Conservation (phyloP, 1,140 invertebrate genomes). For the Bombus superbus region DNA sequence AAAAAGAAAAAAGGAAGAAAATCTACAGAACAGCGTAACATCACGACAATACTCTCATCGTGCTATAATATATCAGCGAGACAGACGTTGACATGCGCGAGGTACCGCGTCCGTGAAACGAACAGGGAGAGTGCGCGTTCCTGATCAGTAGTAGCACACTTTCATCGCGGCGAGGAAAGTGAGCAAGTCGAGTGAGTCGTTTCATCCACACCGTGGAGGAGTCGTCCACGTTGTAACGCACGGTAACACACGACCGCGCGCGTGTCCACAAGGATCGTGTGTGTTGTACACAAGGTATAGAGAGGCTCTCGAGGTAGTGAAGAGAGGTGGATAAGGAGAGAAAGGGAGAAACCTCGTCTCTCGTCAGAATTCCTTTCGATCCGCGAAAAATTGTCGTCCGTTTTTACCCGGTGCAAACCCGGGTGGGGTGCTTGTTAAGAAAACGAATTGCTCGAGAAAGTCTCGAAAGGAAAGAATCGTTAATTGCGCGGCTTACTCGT, state of each 20-base stretch:
- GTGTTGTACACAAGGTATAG: neutral
- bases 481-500: neutral
- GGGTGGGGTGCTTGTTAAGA: neutral
- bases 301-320: neutral
- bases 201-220: slow-evolving; percentile 6
- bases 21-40: neutral
- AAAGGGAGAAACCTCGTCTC: slow-evolving; percentile 41
- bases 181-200: slow-evolving; percentile 65
- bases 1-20: neutral
- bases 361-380: slow-evolving; percentile 12
- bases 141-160: slow-evolving; percentile 76
- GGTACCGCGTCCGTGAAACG: slow-evolving; percentile 11
- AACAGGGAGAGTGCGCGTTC: slow-evolving; percentile 69
- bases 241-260: slow-evolving; percentile 23
- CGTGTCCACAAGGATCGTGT: slow-evolving; percentile 3
- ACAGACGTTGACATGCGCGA: slow-evolving; percentile 33
- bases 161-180: slow-evolving; percentile 75
- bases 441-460: slow-evolving; percentile 24
- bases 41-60: neutral
- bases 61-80: neutral
- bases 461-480: neutral
- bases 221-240: slow-evolving; percentile 7
- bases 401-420: neutral
- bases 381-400: neutral
- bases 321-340: slow-evolving; percentile 1